Conservation (phyloP, 2,888 invertebrate species). For the Synanthedon andrenaeformis region DNA sequence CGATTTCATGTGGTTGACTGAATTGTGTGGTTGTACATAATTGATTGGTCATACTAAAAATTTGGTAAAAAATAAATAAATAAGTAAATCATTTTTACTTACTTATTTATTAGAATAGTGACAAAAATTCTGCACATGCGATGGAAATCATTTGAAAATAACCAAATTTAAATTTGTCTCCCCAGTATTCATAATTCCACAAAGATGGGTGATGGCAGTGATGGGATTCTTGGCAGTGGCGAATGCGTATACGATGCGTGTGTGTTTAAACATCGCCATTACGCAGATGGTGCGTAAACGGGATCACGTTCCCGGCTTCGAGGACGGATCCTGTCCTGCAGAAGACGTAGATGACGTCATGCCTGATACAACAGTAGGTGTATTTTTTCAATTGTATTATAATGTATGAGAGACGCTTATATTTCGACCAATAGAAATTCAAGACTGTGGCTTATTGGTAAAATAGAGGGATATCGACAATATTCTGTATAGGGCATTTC, state of each 20-base stretch:
- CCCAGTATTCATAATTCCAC: conserved; percentile 74
- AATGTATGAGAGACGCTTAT: neutral
- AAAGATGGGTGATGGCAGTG: conserved; percentile 77
- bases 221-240: conserved; percentile 81
- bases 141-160: neutral
- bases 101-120: too few relatives aligned
- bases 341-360: conserved; percentile 21
- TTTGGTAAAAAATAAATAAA: too few relatives aligned
- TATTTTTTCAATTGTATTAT: neutral
- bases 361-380: conserved; percentile 36
- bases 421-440: neutral
- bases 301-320: conserved; percentile 23
- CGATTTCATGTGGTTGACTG: too few relatives aligned
- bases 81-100: too few relatives aligned
- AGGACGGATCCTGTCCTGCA: conserved; percentile 49
- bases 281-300: conserved; percentile 73
- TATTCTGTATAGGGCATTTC: too few relatives aligned
- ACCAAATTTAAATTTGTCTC: conserved; percentile 12
- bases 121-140: too few relatives aligned
- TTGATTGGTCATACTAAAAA: too few relatives aligned
- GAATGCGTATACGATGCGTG: conserved; percentile 82
- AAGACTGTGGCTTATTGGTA: neutral
- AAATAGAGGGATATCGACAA: neutral
- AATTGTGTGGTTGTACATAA: too few relatives aligned
- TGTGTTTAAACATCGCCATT: conserved; percentile 78